Conservation (phyloP, 1,140 invertebrate genomes). For the Trialeurodes vaporariorum region DNA sequence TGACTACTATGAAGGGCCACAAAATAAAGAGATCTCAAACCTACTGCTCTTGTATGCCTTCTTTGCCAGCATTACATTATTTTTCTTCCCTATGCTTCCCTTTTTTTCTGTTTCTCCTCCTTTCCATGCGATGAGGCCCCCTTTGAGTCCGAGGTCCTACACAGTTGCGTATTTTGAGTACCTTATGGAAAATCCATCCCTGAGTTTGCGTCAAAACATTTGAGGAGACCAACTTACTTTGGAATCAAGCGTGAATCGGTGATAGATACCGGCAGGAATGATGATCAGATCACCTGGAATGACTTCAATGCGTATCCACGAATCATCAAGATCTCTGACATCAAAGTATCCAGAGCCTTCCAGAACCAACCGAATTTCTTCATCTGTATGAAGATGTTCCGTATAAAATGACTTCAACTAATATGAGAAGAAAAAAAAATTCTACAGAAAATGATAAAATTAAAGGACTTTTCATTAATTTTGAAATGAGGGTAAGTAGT, state of each 20-base stretch:
- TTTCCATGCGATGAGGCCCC: too few relatives aligned
- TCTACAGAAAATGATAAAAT: slow-evolving; percentile 12
- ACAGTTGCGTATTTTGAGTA: too few relatives aligned
- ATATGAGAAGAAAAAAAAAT: slow-evolving; percentile 18
- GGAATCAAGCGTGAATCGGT: slow-evolving; percentile 86
- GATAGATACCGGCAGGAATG: slow-evolving; percentile 93
- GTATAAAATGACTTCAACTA: slow-evolving; percentile 77
- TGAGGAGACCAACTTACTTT: slow-evolving; percentile 53
- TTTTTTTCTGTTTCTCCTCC: too few relatives aligned
- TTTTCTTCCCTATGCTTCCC: too few relatives aligned
- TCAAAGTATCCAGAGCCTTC: slow-evolving; percentile 94
- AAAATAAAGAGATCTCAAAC: too few relatives aligned
- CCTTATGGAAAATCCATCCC: too few relatives aligned
- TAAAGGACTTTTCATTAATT: slow-evolving; percentile 1
- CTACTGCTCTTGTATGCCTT: too few relatives aligned
- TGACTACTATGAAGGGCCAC: too few relatives aligned
- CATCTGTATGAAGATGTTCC: slow-evolving; percentile 95
- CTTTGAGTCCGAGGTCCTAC: too few relatives aligned
- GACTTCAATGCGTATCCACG: slow-evolving; percentile 88
- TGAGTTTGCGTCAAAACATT: too few relatives aligned
- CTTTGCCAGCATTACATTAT: too few relatives aligned
- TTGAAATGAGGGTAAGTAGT: too few relatives aligned
- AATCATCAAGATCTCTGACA: slow-evolving; percentile 73
- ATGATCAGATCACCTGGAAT: slow-evolving; percentile 78
- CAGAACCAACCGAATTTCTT: slow-evolving; percentile 83